phyloP scores from a whole-genome alignment of 2,113 vertebrate species.

The Embiotoca jacksoni region DNA sequence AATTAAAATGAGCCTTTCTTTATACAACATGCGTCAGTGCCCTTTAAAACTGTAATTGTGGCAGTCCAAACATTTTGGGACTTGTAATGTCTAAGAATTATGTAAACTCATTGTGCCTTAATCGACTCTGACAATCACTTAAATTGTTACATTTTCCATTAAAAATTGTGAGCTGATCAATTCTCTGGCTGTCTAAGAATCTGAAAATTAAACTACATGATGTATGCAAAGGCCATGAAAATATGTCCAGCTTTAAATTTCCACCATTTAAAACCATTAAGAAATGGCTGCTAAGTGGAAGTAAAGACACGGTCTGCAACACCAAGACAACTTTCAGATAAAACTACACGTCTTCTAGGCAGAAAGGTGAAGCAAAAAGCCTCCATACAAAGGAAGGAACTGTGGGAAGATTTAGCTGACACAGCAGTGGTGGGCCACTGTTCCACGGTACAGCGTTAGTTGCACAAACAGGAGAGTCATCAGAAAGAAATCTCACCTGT shows the following conservation, averaged over 20 bases:
- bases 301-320: neutral
- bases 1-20: no score
- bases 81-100: neutral
- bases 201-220: neutral
- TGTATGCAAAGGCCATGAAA: neutral
- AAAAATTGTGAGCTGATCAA: constrained; percentile 21
- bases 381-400: neutral
- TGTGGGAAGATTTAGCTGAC: constrained; percentile 9
- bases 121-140: constrained; percentile 19
- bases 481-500: constrained; percentile 8
- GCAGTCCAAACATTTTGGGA: neutral
- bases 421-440: neutral
- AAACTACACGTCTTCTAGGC: neutral
- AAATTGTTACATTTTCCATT: constrained; percentile 1
- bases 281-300: neutral
- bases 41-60: neutral
- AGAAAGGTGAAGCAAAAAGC: neutral
- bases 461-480: neutral
- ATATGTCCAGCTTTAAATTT: neutral
- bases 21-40: neutral
- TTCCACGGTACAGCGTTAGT: neutral
- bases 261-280: neutral
- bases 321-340: neutral
- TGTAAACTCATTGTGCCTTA: constrained; percentile 7
- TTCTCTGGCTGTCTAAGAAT: neutral